phyloP scores from a whole-genome alignment of 2,888 invertebrate species.

The Alcis repandata region DNA sequence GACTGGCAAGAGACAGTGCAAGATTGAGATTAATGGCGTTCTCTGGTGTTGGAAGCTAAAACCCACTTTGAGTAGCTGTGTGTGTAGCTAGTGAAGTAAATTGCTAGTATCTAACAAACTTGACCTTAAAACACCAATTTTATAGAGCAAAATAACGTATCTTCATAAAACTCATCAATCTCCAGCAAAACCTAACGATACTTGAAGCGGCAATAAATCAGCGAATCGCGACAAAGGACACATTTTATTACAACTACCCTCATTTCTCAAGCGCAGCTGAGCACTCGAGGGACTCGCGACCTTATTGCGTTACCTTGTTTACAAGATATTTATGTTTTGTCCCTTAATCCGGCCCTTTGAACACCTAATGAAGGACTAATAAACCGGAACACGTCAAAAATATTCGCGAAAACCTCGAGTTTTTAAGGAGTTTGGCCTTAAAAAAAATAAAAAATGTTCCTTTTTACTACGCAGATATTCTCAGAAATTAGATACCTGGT shows the following conservation, averaged over 20 bases:
- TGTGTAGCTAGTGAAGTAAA: too few relatives aligned
- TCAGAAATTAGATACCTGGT: constrained; percentile 25
- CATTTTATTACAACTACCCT: constrained; percentile 40
- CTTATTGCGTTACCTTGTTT: constrained; percentile 45
- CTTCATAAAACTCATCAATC: constrained; percentile 15
- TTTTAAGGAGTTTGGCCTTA: constrained; percentile 12
- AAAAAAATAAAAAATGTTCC: constrained; percentile 1
- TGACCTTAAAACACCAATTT: neutral
- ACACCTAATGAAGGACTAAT: constrained; percentile 43
- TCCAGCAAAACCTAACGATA: constrained; percentile 15
- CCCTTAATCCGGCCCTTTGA: constrained; percentile 36
- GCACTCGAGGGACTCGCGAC: constrained; percentile 24
- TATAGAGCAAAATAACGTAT: neutral
- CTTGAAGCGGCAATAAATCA: constrained; percentile 36
- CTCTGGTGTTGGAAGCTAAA: too few relatives aligned
- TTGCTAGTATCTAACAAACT: too few relatives aligned
- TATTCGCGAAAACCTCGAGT: constrained; percentile 8
- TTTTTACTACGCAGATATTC: constrained; percentile 8
- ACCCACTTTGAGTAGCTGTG: too few relatives aligned
- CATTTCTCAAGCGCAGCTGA: constrained; percentile 43
- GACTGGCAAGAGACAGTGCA: too few relatives aligned
- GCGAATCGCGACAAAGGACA: constrained; percentile 35
- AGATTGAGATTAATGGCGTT: too few relatives aligned
- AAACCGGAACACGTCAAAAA: constrained; percentile 25
- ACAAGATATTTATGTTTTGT: constrained; percentile 43